Percentiles rank a stretch among this genome's conserved stretches.
Evolutionary conservation across 2,113 vertebrate species (phyloP).

Genomic region (Bos taurus): ARS-UCD2.0 NC_037328.1:77302501-77303000

Average conservation of each 20-base stretch:
- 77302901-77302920: neutral
- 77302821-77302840: neutral
- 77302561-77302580: too few species aligned
- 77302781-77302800: neutral
- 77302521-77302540: neutral
- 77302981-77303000: neutral
- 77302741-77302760: neutral
- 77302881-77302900: neutral
- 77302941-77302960: neutral
- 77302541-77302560: neutral
- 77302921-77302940: neutral
- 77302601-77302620: neutral
- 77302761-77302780: neutral
- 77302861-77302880: neutral
- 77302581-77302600: too few species aligned
- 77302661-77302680: neutral
- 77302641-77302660: neutral
- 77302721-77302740: neutral
- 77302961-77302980: too few species aligned
- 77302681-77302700: too few species aligned
- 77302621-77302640: neutral
- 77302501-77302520: neutral
- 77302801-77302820: conserved; percentile 75
- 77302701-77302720: neutral
- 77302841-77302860: neutral